Percentiles rank a stretch among this genome's conserved stretches.
These are phyloP conservation scores for Leptinotarsa lineolata DNA, from an alignment of 1,140 invertebrate genomes.

Conservation along the genomic window DNA sequence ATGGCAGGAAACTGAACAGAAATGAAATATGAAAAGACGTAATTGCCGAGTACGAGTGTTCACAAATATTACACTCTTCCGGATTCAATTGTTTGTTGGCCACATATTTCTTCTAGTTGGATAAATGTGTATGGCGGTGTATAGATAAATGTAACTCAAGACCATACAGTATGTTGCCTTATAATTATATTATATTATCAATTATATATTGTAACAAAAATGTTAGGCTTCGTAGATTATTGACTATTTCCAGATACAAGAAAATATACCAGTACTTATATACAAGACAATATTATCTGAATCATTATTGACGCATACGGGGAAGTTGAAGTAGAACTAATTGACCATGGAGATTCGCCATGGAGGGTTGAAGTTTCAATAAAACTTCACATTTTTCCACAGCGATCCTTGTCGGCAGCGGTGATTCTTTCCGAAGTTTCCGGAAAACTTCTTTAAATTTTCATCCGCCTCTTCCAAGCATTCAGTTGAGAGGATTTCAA, in stretches of 20 bases:
- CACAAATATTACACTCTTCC: background rate
- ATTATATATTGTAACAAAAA: conserved; percentile 1
- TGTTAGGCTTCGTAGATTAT: background rate
- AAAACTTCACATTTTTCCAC: no score
- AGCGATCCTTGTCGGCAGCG: no score
- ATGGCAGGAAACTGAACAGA: background rate
- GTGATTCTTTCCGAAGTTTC: no score
- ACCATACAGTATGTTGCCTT: conserved; percentile 51
- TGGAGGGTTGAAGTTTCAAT: no score
- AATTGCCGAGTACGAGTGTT: background rate
- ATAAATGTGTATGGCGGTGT: conserved; percentile 26
- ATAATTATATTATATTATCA: conserved; percentile 35
- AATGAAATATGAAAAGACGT: background rate
- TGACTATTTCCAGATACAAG: background rate
- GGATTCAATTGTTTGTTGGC: conserved; percentile 24
- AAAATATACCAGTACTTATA: background rate
- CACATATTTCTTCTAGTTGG: conserved; percentile 22
- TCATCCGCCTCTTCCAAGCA: no score
- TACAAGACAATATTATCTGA: no score
- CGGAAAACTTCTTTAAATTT: no score
- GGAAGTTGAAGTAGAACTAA: no score
- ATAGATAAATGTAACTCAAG: conserved; percentile 26
- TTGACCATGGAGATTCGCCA: no score
- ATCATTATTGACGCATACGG: no score
- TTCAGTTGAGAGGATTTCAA: no score